Percentiles rank a stretch among this genome's conserved stretches.
Conservation (phyloP, 2,888 invertebrate genomes). For the Neocrepidodera transversa region DNA sequence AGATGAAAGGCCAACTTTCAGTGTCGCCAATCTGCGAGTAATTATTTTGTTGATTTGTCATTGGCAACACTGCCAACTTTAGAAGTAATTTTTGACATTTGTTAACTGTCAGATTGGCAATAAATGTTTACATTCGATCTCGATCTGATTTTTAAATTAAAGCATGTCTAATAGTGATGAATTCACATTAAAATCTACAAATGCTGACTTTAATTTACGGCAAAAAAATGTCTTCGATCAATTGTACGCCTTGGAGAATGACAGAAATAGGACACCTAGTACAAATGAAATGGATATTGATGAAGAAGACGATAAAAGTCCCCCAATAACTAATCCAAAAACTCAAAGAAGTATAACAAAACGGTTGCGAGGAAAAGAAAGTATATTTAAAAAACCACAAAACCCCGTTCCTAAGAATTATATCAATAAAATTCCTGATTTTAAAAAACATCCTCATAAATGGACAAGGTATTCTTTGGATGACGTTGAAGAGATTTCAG, state of each 20-base stretch:
- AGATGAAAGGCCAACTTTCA: no score
- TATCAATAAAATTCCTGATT: conserved; percentile 62
- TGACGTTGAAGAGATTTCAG: conserved; percentile 84
- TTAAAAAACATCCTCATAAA: conserved; percentile 78
- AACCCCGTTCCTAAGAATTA: conserved; percentile 64
- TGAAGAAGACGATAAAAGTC: conserved; percentile 24
- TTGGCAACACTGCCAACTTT: no score
- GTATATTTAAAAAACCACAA: conserved; percentile 80
- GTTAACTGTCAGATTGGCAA: no score
- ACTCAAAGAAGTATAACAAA: conserved; percentile 63
- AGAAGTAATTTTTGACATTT: no score
- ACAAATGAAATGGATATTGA: conserved; percentile 38
- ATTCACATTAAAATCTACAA: conserved; percentile 42
- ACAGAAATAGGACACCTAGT: conserved; percentile 31
- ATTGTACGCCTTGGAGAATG: conserved; percentile 67
- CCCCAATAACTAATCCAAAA: conserved; percentile 37
- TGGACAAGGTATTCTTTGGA: conserved; percentile 83
- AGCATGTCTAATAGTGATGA: conserved; percentile 17
- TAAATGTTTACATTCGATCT: no score
- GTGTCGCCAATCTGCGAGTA: no score
- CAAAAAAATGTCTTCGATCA: conserved; percentile 75
- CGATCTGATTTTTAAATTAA: no score
- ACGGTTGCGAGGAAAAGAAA: conserved; percentile 74
- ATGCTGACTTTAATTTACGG: conserved; percentile 63
- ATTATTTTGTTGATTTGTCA: no score